A percentile compares a stretch with the other conserved stretches of the same genome.
phyloP scores from a whole-genome alignment of 2,797 vertebrate genomes.

The Enteromius anoplus region DNA sequence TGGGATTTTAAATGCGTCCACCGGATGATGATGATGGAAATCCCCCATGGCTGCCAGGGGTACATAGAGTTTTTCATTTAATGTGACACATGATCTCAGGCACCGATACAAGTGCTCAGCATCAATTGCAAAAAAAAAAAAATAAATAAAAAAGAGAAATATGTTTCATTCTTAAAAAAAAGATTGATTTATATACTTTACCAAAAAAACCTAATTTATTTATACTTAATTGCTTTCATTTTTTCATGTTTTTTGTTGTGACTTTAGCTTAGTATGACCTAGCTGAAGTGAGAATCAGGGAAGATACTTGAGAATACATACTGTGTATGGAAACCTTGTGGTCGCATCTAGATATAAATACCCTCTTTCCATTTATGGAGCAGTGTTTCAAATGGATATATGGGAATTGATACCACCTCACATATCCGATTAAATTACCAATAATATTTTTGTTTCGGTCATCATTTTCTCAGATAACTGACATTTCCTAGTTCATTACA shows the following conservation, averaged over 20 bases:
- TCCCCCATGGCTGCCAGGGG: slow-evolving; percentile 50
- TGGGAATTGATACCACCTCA: slow-evolving; percentile 59
- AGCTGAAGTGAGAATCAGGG: slow-evolving; percentile 58
- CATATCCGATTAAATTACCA: slow-evolving; percentile 36
- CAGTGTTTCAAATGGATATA: slow-evolving; percentile 69
- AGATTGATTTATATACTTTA: neutral
- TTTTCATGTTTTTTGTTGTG: slow-evolving; percentile 25
- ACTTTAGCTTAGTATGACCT: slow-evolving; percentile 32
- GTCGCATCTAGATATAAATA: slow-evolving; percentile 82
- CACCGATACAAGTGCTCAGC: slow-evolving; percentile 35
- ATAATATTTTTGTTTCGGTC: slow-evolving; percentile 36
- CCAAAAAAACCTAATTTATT: neutral
- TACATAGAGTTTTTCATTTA: slow-evolving; percentile 53
- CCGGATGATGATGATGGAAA: slow-evolving; percentile 53
- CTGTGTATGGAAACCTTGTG: slow-evolving; percentile 70
- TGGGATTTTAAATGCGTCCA: slow-evolving; percentile 61
- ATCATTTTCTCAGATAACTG: slow-evolving; percentile 24
- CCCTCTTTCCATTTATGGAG: slow-evolving; percentile 77
- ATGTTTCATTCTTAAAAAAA: slow-evolving; percentile 5
- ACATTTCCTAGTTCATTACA: slow-evolving; percentile 5
- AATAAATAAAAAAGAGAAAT: neutral
- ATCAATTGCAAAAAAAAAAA: slow-evolving; percentile 33
- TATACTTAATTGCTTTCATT: neutral
- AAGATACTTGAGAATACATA: slow-evolving; percentile 73
- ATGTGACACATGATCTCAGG: slow-evolving; percentile 53